Percentiles rank a stretch among this genome's conserved stretches.
These are phyloP conservation scores for Cerastis leucographa DNA, from an alignment of 2,888 invertebrate species.

Conservation along the genomic window DNA sequence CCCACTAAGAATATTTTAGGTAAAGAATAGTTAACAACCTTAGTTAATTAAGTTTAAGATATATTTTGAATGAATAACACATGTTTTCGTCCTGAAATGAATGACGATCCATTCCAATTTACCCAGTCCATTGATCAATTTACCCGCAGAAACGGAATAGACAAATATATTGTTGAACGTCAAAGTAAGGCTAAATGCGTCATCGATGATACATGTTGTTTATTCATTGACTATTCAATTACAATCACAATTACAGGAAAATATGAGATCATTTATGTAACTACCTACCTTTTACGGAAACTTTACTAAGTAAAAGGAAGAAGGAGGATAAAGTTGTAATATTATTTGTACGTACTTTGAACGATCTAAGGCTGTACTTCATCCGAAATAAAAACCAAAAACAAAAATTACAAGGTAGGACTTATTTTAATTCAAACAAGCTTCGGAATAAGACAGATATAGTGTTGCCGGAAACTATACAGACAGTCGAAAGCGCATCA, in stretches of 20 bases:
- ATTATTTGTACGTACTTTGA: neutral
- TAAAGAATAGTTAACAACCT: neutral
- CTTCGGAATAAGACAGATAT: conserved; percentile 12
- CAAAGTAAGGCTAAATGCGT: conserved; percentile 24
- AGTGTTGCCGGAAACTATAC: conserved; percentile 18
- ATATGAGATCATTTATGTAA: conserved; percentile 6
- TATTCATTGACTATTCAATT: conserved; percentile 18
- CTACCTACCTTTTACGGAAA: conserved; percentile 12
- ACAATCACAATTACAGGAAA: conserved; percentile 26
- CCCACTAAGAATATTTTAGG: neutral
- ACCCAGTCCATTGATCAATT: conserved; percentile 24
- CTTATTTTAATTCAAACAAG: neutral
- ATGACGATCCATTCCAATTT: conserved; percentile 14
- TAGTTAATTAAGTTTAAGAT: neutral
- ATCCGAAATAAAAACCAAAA: neutral
- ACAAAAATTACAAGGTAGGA: neutral
- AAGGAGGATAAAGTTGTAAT: neutral
- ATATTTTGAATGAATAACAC: neutral
- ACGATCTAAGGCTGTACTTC: neutral
- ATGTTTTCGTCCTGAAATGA: conserved; percentile 9
- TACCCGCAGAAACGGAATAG: conserved; percentile 9
- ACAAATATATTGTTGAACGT: conserved; percentile 12
- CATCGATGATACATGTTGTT: conserved; percentile 43
- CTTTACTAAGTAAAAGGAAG: neutral
- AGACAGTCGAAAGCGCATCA: conserved; percentile 3